Evolutionary conservation across 2,113 vertebrate genomes (phyloP).

Genomic region (Scomber colias): DNA sequence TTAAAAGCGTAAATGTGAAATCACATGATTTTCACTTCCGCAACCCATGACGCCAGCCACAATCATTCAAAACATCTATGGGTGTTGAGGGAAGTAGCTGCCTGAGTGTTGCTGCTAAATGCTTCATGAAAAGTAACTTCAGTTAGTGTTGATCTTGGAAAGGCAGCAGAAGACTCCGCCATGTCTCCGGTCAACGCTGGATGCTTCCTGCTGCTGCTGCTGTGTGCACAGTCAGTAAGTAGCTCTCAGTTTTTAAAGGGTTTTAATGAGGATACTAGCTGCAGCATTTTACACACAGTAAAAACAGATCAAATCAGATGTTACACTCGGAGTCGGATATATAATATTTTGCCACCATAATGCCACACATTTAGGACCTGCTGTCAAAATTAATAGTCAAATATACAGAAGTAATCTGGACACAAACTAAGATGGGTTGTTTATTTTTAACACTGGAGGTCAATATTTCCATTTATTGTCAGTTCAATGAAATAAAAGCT

Average conservation of each 20-base stretch:
- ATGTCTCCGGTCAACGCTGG: constrained; percentile 50
- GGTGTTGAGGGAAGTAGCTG: background rate
- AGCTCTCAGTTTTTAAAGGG: background rate
- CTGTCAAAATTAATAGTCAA: background rate
- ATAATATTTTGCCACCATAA: background rate
- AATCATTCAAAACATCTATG: constrained; percentile 5
- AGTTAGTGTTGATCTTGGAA: fast-evolving
- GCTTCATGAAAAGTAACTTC: background rate
- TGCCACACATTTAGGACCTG: no score
- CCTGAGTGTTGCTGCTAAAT: no score
- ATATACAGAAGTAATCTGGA: background rate
- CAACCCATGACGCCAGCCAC: constrained; percentile 10
- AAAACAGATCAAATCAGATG: background rate
- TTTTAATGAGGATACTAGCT: no score
- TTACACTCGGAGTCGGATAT: background rate
- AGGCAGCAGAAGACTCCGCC: background rate
- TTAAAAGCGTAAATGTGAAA: fast-evolving
- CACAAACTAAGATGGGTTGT: no score
- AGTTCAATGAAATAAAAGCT: background rate
- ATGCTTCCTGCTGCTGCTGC: constrained; percentile 29
- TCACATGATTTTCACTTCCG: constrained; percentile 77
- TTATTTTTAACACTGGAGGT: no score
- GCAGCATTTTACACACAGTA: background rate
- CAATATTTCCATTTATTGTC: background rate
- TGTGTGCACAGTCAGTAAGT: constrained; percentile 70